Evolutionary conservation across 2,113 vertebrate genomes (phyloP).

Genomic region (Cyrtonyx montezumae): DNA sequence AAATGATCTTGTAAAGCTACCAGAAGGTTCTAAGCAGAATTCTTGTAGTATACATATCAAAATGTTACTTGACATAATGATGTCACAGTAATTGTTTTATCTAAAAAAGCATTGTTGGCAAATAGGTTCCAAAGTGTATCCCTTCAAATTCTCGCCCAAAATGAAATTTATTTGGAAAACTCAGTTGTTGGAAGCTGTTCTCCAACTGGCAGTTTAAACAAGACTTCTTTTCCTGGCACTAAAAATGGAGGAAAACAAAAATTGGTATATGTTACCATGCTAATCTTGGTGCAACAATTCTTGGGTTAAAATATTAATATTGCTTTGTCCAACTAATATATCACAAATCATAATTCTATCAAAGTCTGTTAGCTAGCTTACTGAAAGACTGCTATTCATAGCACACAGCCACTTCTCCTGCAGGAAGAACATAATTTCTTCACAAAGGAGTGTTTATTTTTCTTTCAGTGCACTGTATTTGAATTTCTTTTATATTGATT

Average conservation of each 20-base stretch:
- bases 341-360: slow-evolving; percentile 8
- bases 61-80: not conserved
- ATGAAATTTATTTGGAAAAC: not conserved
- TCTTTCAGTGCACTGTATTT: not conserved
- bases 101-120: not conserved
- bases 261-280: not conserved
- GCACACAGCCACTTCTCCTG: not conserved
- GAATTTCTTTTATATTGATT: not conserved
- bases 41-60: not conserved
- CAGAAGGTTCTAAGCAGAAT: not conserved
- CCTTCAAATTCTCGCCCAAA: not conserved
- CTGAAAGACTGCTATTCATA: slow-evolving; percentile 25
- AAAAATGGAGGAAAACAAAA: not conserved
- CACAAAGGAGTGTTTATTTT: not conserved
- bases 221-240: not conserved
- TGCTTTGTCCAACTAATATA: not conserved
- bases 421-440: not conserved
- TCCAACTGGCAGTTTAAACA: not conserved
- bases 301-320: slow-evolving; percentile 21
- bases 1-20: not conserved
- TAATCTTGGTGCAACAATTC: not conserved
- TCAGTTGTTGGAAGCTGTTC: not conserved
- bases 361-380: slow-evolving; percentile 1
- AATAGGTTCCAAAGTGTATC: not conserved
- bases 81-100: not conserved